Percentiles rank a stretch among this genome's conserved stretches.
Evolutionary conservation across 2,113 vertebrate genomes (phyloP).

Genomic region (Labeo catla): DNA sequence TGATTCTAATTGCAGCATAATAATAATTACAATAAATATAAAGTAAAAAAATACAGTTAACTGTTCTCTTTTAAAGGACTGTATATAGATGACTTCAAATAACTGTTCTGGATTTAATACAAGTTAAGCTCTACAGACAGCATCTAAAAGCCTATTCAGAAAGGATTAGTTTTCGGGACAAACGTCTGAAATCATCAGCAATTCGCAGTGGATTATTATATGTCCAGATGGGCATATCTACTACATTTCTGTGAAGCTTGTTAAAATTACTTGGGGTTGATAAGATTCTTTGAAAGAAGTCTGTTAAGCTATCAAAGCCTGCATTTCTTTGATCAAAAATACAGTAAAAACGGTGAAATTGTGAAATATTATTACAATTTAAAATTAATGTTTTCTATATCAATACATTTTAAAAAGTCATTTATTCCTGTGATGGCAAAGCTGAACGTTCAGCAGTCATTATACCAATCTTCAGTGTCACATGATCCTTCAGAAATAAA

Average conservation of each 20-base stretch:
- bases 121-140: not conserved
- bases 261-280: not conserved
- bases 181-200: not conserved
- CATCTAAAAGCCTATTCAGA: not conserved
- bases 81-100: not conserved
- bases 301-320: not conserved
- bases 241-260: not conserved
- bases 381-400: not conserved
- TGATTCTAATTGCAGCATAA: slow-evolving; percentile 9
- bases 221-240: not conserved
- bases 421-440: not conserved
- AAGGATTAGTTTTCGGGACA: not conserved
- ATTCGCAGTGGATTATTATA: not conserved
- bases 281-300: not conserved
- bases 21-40: not conserved
- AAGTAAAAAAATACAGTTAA: not conserved
- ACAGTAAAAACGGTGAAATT: not conserved
- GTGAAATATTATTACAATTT: not conserved
- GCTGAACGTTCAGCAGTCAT: no score
- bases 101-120: slow-evolving; percentile 3
- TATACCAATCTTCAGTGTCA: not conserved
- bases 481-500: not conserved
- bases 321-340: not conserved
- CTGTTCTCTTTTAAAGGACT: not conserved
- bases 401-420: not conserved